Conservation (phyloP, 2,797 vertebrate species). For the Spatula clypeata region DNA sequence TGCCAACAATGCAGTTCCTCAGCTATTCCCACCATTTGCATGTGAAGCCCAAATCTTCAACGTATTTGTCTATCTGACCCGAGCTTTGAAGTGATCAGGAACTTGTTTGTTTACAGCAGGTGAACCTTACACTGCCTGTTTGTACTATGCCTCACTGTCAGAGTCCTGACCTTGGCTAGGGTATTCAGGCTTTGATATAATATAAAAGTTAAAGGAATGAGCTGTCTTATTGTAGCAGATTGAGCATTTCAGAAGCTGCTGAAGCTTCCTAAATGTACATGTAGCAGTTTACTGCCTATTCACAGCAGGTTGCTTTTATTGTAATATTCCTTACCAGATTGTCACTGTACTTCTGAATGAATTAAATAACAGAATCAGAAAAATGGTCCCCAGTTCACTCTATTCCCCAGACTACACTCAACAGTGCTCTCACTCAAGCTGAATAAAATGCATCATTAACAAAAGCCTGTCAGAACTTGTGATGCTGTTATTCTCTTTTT, state of each 20-base stretch:
- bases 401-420: not conserved
- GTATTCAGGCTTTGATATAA: not conserved
- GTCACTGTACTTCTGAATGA: not conserved
- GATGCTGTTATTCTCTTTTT: not conserved
- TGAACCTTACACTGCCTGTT: not conserved
- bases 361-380: not conserved
- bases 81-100: not conserved
- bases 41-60: not conserved
- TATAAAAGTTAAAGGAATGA: not conserved
- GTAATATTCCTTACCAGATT: not conserved
- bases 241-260: not conserved
- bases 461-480: constrained; percentile 48
- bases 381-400: not conserved
- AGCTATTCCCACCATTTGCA: not conserved
- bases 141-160: not conserved
- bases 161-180: not conserved
- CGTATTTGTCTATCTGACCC: not conserved
- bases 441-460: constrained; percentile 36
- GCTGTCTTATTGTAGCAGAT: not conserved
- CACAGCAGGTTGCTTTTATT: constrained; percentile 10
- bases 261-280: not conserved
- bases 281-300: not conserved
- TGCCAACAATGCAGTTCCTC: not conserved
- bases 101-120: not conserved
- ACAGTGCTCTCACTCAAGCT: not conserved